Conservation (phyloP, 2,113 vertebrate genomes). For the Ophthalmolycus amberensis region DNA sequence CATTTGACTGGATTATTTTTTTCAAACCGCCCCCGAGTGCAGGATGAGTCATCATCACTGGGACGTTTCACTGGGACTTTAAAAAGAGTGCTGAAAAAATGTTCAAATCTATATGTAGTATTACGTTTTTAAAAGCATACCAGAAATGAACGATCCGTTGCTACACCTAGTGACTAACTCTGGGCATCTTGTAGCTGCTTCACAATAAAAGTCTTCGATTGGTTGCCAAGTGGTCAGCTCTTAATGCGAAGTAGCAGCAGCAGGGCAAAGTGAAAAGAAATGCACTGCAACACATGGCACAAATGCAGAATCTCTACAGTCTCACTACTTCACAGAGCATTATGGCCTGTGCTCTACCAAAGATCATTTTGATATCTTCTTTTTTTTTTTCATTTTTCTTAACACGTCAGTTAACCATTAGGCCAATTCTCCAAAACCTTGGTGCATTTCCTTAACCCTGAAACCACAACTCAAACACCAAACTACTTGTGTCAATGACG, state of each 20-base stretch:
- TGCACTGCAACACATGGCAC: background rate
- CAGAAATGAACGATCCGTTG: background rate
- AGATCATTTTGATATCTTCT: background rate
- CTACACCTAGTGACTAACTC: background rate
- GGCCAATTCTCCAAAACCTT: background rate
- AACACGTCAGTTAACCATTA: constrained; percentile 1
- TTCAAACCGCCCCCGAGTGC: no score
- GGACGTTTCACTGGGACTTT: no score
- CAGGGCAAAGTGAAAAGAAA: background rate
- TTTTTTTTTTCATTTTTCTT: constrained; percentile 16
- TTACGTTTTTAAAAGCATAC: background rate
- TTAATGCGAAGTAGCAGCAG: background rate
- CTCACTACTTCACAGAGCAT: background rate
- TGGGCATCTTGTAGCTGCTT: background rate
- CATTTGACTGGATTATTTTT: no score
- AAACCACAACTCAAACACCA: constrained; percentile 7
- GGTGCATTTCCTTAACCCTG: background rate
- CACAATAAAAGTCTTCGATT: background rate
- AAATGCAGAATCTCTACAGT: background rate
- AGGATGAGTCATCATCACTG: no score
- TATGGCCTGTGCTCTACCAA: background rate
- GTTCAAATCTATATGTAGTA: background rate
- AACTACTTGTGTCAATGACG: constrained; percentile 25
- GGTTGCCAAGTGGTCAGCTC: background rate
- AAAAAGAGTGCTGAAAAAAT: background rate